A percentile compares a stretch with the other conserved stretches of the same genome.
phyloP scores from a whole-genome alignment of 2,888 invertebrate genomes.

The Drosophila basisetae region DNA sequence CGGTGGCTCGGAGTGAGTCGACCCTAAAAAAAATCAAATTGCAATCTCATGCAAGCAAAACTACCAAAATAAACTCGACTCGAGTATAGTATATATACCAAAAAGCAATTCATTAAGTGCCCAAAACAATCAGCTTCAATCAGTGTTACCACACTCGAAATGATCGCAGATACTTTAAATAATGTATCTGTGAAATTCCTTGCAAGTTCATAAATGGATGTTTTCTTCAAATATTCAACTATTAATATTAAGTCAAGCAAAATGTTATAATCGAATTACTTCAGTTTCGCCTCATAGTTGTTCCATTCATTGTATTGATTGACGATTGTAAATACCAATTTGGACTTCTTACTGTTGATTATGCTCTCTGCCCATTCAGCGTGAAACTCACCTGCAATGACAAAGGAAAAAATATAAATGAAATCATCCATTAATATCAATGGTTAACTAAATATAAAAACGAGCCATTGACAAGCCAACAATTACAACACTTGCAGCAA shows the following conservation, averaged over 20 bases:
- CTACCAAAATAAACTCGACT: too few species aligned
- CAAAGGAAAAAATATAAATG: constrained; percentile 12
- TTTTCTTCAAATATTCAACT: not conserved
- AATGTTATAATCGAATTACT: not conserved
- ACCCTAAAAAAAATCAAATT: not conserved
- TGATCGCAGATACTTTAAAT: not conserved
- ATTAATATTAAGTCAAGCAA: not conserved
- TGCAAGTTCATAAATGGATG: not conserved
- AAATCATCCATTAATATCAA: constrained; percentile 43
- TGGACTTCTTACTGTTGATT: not conserved
- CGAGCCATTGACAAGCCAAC: constrained; percentile 48
- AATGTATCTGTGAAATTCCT: not conserved
- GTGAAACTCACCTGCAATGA: constrained; percentile 55
- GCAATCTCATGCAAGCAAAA: not conserved
- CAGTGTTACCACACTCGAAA: not conserved
- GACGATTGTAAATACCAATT: constrained; percentile 4
- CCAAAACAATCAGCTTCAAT: too few species aligned
- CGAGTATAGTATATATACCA: not conserved
- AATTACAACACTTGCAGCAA: constrained; percentile 16
- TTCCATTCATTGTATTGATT: too few species aligned
- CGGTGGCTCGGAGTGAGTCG: not conserved
- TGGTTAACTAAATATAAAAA: constrained; percentile 13
- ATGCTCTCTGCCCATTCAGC: not conserved
- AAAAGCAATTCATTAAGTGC: not conserved
- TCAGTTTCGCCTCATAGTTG: not conserved